Evolutionary conservation across 53 echinoderm and acorn worm species (phyloP).

Genomic region (Holothuria scabra): DNA sequence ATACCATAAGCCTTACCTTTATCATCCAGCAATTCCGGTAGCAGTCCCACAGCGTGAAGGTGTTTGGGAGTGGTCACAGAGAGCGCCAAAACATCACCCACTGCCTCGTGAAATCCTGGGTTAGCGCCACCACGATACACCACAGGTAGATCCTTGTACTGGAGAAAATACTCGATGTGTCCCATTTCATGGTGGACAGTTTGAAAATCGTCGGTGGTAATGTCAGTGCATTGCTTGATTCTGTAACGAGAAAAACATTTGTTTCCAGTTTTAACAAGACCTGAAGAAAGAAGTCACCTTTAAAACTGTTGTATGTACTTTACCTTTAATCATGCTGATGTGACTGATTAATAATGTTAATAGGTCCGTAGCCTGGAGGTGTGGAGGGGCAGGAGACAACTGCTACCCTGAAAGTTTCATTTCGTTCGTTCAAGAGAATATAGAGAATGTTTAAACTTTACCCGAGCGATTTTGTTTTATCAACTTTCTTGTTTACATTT

Average conservation of each 20-base stretch:
- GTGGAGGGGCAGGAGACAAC: no score
- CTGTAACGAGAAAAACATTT: background rate
- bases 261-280: no score
- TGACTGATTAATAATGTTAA: no score
- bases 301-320: no score
- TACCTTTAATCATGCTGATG: no score
- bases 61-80: conserved; percentile 82
- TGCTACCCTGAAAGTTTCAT: no score
- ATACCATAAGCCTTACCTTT: background rate
- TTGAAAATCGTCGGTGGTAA: conserved; percentile 73
- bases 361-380: no score
- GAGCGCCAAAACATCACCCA: conserved; percentile 81
- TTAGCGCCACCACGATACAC: conserved; percentile 77
- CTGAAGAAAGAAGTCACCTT: no score
- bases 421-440: no score
- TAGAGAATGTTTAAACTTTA: no score
- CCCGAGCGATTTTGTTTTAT: no score
- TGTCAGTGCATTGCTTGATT: conserved; percentile 51
- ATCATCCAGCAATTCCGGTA: conserved; percentile 64
- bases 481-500: no score
- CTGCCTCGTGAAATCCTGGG: conserved; percentile 86
- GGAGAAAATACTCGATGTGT: conserved; percentile 83
- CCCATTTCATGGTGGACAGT: conserved; percentile 92
- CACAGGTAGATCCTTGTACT: conserved; percentile 72
- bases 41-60: conserved; percentile 63